Percentiles rank a stretch among this genome's conserved stretches.
These are phyloP conservation scores for Myopa tessellatipennis DNA, from an alignment of 2,888 invertebrate genomes.

Conservation along the genomic window DNA sequence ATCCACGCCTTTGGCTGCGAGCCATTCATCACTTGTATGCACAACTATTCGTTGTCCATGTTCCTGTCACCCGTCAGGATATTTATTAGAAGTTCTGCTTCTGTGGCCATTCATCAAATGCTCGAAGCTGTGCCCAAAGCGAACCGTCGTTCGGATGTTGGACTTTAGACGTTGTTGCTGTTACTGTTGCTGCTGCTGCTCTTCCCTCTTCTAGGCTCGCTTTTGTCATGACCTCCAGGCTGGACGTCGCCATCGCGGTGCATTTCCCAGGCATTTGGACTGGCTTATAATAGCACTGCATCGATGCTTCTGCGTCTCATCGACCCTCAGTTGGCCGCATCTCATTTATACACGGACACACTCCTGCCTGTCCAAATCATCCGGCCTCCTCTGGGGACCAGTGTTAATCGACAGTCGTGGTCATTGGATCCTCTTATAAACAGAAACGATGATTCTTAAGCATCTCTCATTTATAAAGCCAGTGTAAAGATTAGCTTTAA, in stretches of 20 bases:
- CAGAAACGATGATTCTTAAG: too few relatives aligned
- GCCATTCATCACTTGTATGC: slow-evolving; percentile 20
- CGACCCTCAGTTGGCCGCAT: too few relatives aligned
- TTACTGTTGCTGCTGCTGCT: slow-evolving; percentile 6
- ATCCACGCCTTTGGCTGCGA: background rate
- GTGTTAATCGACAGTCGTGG: too few relatives aligned
- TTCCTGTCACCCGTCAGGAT: slow-evolving; percentile 38
- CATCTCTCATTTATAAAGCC: too few relatives aligned
- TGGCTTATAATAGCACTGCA: background rate
- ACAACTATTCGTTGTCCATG: slow-evolving; percentile 28
- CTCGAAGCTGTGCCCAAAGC: slow-evolving; percentile 8
- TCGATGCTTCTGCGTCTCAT: too few relatives aligned
- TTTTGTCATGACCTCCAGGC: too few relatives aligned
- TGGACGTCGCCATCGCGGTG: background rate
- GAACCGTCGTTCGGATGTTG: background rate
- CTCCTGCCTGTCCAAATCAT: too few relatives aligned
- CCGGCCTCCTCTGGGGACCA: background rate
- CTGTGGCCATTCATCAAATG: slow-evolving; percentile 41
- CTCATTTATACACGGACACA: too few relatives aligned
- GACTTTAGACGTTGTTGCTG: slow-evolving; percentile 4
- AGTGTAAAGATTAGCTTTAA: too few relatives aligned
- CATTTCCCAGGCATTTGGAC: background rate
- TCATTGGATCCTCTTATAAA: too few relatives aligned
- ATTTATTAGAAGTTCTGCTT: slow-evolving; percentile 41
- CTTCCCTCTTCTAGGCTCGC: too few relatives aligned